These are phyloP conservation scores for Lasius platythorax DNA, from an alignment of 2,888 invertebrate genomes.

Conservation along the genomic window DNA sequence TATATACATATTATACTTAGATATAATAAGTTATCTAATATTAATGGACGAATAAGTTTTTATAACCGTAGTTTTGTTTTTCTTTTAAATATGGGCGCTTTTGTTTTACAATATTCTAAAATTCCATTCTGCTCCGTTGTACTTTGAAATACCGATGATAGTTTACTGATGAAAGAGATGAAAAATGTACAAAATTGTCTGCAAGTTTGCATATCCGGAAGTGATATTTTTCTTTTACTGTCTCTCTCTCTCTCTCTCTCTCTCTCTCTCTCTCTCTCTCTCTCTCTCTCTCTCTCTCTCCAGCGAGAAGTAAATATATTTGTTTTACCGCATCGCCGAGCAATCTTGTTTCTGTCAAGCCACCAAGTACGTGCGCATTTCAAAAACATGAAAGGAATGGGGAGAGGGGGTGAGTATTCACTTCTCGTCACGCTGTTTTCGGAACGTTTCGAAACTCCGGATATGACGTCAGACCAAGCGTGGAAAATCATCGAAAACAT, in stretches of 20 bases:
- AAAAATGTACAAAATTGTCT: background rate
- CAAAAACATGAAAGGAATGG: conserved; percentile 51
- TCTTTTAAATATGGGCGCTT: background rate
- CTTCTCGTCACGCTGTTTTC: conserved; percentile 56
- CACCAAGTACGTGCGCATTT: conserved; percentile 53
- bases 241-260: background rate
- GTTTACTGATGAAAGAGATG: background rate
- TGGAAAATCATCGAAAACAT: conserved; percentile 75
- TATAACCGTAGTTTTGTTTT: background rate
- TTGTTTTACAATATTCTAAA: background rate
- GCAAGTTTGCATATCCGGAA: background rate
- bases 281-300: conserved; percentile 15
- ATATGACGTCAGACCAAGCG: conserved; percentile 67
- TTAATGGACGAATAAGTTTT: background rate
- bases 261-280: conserved; percentile 6
- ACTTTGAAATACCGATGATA: background rate
- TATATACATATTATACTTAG: too few species aligned
- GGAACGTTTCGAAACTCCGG: conserved; percentile 57
- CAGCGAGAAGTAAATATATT: conserved; percentile 13
- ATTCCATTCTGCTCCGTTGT: background rate
- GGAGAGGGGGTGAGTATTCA: conserved; percentile 12
- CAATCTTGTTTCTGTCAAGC: conserved; percentile 57
- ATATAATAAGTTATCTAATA: background rate
- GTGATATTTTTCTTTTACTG: background rate
- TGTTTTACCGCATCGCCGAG: conserved; percentile 27